Conservation (phyloP, 2,797 vertebrate species). For the Heliangelus exortis region DNA sequence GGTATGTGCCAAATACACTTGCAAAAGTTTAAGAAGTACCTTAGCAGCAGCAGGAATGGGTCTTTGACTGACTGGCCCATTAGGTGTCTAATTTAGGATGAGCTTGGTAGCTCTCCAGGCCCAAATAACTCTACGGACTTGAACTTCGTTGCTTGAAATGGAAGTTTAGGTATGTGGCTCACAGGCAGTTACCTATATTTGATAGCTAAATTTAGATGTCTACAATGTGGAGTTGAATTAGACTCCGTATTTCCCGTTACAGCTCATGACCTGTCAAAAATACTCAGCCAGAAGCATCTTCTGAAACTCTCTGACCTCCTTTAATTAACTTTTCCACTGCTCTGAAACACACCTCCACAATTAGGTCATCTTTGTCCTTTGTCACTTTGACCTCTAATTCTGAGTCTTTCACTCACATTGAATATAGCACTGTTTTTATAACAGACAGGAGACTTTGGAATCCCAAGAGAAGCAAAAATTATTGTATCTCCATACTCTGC, state of each 20-base stretch:
- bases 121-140: not conserved
- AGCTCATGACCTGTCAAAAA: constrained; percentile 49
- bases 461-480: not conserved
- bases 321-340: constrained; percentile 1
- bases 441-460: not conserved
- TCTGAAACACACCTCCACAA: constrained; percentile 29
- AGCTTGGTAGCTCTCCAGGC: not conserved
- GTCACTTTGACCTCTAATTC: constrained; percentile 22
- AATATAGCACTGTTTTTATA: not conserved
- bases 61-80: not conserved
- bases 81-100: constrained; percentile 15
- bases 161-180: constrained; percentile 32
- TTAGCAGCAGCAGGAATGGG: not conserved
- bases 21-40: not conserved
- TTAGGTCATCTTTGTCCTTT: constrained; percentile 37
- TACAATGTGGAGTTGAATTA: constrained; percentile 39
- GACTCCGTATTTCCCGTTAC: not conserved
- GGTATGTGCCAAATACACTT: not conserved
- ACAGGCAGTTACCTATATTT: constrained; percentile 57
- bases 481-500: not conserved
- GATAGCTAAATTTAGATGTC: constrained; percentile 55
- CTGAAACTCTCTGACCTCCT: constrained; percentile 43
- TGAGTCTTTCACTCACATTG: not conserved
- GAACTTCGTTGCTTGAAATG: constrained; percentile 31
- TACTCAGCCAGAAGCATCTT: constrained; percentile 11